These are phyloP conservation scores for Gambelia wislizenii DNA, from an alignment of 2,797 vertebrate species.

Conservation along the genomic window DNA sequence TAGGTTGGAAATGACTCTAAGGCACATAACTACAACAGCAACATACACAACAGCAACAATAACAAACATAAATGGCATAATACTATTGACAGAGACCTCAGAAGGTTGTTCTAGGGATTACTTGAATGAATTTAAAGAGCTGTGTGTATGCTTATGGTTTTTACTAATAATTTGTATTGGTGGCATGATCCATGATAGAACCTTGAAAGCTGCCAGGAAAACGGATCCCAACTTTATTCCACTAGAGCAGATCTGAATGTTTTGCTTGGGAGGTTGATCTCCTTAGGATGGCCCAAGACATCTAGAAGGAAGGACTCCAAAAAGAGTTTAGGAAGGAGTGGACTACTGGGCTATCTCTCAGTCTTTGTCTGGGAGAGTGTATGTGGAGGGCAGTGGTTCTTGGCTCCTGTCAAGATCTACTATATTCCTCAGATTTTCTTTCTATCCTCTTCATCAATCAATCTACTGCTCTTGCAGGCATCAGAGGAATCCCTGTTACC, in stretches of 20 bases:
- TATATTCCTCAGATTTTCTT: neutral
- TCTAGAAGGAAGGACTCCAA: neutral
- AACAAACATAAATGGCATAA: neutral
- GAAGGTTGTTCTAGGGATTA: too few relatives aligned
- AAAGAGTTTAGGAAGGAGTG: neutral
- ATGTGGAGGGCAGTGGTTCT: neutral
- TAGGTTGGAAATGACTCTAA: too few relatives aligned
- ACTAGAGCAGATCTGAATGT: neutral
- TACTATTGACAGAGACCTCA: neutral
- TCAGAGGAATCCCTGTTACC: neutral
- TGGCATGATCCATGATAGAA: neutral
- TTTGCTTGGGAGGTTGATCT: neutral
- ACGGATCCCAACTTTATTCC: neutral
- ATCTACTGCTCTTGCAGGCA: neutral
- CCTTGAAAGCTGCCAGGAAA: neutral
- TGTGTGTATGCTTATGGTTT: neutral
- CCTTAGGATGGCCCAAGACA: neutral
- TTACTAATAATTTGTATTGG: neutral
- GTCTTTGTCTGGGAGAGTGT: neutral
- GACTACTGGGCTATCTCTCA: neutral
- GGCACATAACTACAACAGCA: too few relatives aligned
- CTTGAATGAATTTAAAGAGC: neutral
- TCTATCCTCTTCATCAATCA: too few relatives aligned
- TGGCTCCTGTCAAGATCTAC: neutral
- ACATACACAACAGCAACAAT: accelerated